Base-by-base conservation (phyloP, 2,888 invertebrate species). In the Orthosia cruda region DNA sequence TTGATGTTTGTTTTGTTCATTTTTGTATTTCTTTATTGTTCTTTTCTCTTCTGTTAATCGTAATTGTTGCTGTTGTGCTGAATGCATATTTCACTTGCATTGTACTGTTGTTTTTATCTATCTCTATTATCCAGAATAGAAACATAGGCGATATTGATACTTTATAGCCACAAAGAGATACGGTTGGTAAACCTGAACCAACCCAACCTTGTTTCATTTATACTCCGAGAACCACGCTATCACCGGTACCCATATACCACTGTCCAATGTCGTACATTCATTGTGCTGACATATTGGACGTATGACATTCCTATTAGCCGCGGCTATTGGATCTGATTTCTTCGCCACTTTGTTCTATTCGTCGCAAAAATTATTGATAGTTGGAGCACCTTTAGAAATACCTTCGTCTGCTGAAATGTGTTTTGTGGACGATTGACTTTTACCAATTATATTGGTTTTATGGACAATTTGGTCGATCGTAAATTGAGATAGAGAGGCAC, bases 201-300 rank as follows among this genome's bases (percentile, higher is more conserved):
- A 49, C 54, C n/a, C 12, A 4, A 54, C 52, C 18, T 83, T 20
- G 52, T 62, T 68, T 58, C 40, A 81, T 79, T 69, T 52, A 54
- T 65, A 76, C 57, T 61, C 23, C 5, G 16, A 32, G 58, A 50
- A 54, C 45, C 26, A 57, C 77, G 52, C 65, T 70, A 52, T 67
- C 67, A 47, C 52, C 18, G n/a, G 57, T 69, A 23, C 70, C 50
- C 57, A 54, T 69, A 52, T 61, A 81, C 64, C 52, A 50, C 1
- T 66, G 57, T 71, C 72, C 55, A 45, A n/a, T 20, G 47, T 54
- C 68, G 66, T 54, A 65, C 63, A 84, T 71, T 75, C 13, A 75
- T 74, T 66, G 75, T 76, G 55, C 45, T 81, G 71, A 80, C 55
- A 63, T 84, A 71, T 82, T 66, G 68, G 71, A 65, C 61, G 23